Conservation (phyloP, 2,797 vertebrate genomes). For the Dendrocincla tyrannina region DNA sequence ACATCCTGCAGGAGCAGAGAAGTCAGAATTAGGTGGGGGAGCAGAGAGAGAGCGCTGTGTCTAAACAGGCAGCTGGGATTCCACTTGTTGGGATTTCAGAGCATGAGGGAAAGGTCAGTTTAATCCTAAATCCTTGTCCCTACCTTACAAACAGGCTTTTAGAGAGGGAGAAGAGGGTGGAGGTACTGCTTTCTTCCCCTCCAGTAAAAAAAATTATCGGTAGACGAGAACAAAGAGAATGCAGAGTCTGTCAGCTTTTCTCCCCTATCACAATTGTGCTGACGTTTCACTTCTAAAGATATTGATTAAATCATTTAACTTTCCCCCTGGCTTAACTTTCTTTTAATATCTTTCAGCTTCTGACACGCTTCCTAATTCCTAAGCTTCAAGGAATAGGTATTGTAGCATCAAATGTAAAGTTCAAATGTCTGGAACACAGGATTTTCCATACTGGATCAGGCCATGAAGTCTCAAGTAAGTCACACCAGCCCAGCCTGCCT, state of each 20-base stretch:
- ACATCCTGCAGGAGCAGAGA: background rate
- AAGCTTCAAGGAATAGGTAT: background rate
- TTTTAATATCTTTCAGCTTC: background rate
- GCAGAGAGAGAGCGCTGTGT: background rate
- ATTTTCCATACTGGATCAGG: slow-evolving; percentile 1
- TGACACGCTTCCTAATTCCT: fast-evolving
- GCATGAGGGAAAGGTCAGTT: background rate
- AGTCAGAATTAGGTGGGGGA: background rate
- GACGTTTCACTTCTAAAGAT: background rate
- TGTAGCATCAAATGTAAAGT: background rate
- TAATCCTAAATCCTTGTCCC: background rate
- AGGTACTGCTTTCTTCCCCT: background rate
- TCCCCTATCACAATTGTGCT: background rate
- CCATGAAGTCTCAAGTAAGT: background rate
- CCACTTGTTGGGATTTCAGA: background rate
- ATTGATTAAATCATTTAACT: background rate
- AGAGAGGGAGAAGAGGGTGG: background rate
- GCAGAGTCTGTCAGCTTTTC: background rate
- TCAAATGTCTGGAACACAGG: slow-evolving; percentile 17
- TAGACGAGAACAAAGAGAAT: background rate
- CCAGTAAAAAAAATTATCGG: background rate
- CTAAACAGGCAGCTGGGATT: background rate
- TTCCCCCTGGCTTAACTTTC: background rate
- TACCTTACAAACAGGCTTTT: background rate
- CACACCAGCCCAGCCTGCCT: background rate